phyloP scores from a whole-genome alignment of 2,797 vertebrate species.

The Falco concolor region DNA sequence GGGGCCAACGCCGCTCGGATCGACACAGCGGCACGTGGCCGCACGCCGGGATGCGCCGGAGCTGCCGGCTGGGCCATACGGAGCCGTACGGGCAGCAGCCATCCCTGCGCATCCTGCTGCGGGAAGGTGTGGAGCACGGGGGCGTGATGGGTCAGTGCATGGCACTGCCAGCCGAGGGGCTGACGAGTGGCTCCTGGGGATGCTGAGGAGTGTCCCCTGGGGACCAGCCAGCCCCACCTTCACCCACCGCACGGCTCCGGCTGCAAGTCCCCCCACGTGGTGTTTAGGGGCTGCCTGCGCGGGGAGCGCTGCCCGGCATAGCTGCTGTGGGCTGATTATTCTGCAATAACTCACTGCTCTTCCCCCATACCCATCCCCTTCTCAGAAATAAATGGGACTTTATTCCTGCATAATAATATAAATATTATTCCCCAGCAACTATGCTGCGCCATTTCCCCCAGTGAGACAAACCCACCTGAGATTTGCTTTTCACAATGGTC shows the following conservation, averaged over 20 bases:
- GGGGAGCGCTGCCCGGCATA: not conserved
- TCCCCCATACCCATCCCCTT: not conserved
- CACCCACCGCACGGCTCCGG: rapidly evolving
- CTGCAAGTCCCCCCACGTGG: not conserved
- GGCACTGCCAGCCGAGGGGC: not conserved
- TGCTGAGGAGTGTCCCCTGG: not conserved
- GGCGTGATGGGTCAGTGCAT: not conserved
- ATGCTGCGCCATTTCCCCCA: not conserved
- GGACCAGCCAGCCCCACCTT: not conserved
- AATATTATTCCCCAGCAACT: not conserved
- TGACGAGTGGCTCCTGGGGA: not conserved
- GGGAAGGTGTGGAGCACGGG: rapidly evolving
- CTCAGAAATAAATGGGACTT: conserved; percentile 1
- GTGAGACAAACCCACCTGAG: not conserved
- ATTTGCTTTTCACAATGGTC: not conserved
- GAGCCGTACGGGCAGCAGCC: not conserved
- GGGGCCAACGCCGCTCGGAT: not conserved
- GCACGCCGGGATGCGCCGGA: not conserved
- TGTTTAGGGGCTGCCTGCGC: not conserved
- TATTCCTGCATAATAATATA: conserved; percentile 1
- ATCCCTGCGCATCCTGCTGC: rapidly evolving
- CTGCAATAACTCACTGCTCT: not conserved
- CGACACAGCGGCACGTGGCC: conserved; percentile 1
- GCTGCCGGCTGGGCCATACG: not conserved
- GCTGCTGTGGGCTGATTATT: not conserved